Percentiles rank a stretch among this genome's conserved stretches.
Evolutionary conservation across 2,888 invertebrate species (phyloP).

Genomic region (Arenicola marina): DNA sequence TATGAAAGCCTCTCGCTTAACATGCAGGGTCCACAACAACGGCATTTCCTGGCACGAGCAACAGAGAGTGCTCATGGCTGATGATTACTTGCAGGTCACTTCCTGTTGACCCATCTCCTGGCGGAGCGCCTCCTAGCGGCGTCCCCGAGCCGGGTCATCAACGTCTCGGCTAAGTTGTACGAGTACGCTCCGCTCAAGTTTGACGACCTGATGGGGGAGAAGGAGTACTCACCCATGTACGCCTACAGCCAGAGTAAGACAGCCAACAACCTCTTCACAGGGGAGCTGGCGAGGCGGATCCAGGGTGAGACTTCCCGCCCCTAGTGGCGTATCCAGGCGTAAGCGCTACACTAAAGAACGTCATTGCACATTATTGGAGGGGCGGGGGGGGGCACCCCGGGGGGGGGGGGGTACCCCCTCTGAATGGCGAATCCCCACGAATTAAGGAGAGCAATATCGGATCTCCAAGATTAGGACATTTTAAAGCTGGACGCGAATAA

Average conservation of each 20-base stretch:
- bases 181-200: conserved; percentile 3
- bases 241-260: conserved; percentile 5
- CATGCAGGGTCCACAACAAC: no score
- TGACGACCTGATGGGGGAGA: conserved; percentile 5
- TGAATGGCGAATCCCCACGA: no score
- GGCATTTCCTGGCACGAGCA: no score
- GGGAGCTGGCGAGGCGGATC: conserved; percentile 2
- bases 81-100: neutral
- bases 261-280: conserved; percentile 6
- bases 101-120: conserved; percentile 12
- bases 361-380: no score
- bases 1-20: no score
- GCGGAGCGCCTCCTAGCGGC: neutral
- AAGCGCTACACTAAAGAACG: no score
- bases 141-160: conserved; percentile 7
- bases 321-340: no score
- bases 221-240: neutral
- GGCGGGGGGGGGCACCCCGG: no score
- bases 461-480: no score
- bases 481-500: no score
- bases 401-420: no score
- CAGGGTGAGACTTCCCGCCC: neutral
- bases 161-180: neutral
- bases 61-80: neutral
- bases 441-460: no score